Conservation (phyloP, 2,797 vertebrate species). For the Lepus townsendii region DNA sequence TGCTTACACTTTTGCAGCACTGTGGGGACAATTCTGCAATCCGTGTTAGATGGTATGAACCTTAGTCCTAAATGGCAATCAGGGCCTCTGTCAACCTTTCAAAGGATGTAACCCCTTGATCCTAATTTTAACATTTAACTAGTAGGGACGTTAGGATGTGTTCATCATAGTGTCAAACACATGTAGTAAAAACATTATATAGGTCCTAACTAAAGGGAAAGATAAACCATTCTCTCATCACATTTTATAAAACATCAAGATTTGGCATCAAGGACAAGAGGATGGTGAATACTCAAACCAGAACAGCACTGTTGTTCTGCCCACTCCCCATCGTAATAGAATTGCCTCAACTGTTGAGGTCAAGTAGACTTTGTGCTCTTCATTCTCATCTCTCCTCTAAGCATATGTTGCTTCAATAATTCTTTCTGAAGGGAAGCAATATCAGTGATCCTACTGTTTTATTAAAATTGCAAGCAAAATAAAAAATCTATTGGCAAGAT, state of each 20-base stretch:
- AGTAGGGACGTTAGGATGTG: background rate
- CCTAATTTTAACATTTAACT: background rate
- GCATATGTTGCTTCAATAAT: background rate
- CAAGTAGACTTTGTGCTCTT: background rate
- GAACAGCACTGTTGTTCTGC: background rate
- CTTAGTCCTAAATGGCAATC: background rate
- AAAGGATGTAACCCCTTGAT: background rate
- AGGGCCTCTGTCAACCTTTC: background rate
- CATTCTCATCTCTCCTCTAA: background rate
- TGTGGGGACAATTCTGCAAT: background rate
- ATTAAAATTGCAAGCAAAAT: slow-evolving; percentile 44
- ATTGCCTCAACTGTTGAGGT: background rate
- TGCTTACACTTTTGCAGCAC: background rate
- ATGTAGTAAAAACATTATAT: background rate
- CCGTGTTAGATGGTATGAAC: background rate
- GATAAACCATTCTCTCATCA: background rate
- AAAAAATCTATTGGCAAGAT: background rate
- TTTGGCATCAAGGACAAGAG: background rate
- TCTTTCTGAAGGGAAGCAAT: background rate
- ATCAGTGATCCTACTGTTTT: background rate
- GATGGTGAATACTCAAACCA: background rate
- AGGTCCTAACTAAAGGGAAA: background rate
- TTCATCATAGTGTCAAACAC: background rate
- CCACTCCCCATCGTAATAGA: background rate
- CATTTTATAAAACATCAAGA: background rate